Evolutionary conservation across 2,888 invertebrate species (phyloP), one percentile per base, ranked within the genome.

Genomic region (Leptopterna dolabrata): DNA sequence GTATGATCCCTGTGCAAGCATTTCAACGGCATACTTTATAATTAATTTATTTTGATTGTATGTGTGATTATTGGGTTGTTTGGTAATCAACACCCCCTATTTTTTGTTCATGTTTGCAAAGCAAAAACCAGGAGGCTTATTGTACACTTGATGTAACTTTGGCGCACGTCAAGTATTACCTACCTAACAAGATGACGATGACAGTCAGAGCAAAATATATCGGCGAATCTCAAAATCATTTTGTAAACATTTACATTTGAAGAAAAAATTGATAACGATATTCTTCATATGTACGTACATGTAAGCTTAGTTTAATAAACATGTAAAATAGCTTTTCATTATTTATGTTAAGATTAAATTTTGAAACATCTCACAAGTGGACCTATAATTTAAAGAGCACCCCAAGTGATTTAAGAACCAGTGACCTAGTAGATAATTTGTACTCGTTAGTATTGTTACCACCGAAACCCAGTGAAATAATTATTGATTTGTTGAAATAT

Each of bases 361-460:
- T 63, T 63, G 63, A 24, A 16, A 63, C 63, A 63, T 27, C 63
- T 24, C 63, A 63, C 63, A 47, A 63, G 36, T 36, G 11, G 63
- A 24, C 24, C 19, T 7, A 2, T 24, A 11, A 19, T 9, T 63
- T 63, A 9, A 63, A 63, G 2, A 7, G 24, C 4, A 24, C 24
- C 63, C 63, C 19, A 63, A 63, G 63, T 6, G 19, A 63, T 41
- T 29, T 76, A 36, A 3, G 41, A 76, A 76, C 73, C 41, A 76
- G 73, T 76, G 73, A 73, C 36, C 36, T 73, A 29, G 73, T 76
- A 76, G 36, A 76, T 76, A 76, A 36, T 36, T 36, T 76, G 19
- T 2, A 7, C 16, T 76, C 9, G 4, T 36, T 41, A 76, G 73
- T 63, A 63, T 76, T 76, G 73, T 76, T 76, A 76, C 73, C 73